These are phyloP conservation scores for Sphaerodactylus townsendi DNA, from an alignment of 2,113 vertebrate genomes.

Conservation along the genomic window DNA sequence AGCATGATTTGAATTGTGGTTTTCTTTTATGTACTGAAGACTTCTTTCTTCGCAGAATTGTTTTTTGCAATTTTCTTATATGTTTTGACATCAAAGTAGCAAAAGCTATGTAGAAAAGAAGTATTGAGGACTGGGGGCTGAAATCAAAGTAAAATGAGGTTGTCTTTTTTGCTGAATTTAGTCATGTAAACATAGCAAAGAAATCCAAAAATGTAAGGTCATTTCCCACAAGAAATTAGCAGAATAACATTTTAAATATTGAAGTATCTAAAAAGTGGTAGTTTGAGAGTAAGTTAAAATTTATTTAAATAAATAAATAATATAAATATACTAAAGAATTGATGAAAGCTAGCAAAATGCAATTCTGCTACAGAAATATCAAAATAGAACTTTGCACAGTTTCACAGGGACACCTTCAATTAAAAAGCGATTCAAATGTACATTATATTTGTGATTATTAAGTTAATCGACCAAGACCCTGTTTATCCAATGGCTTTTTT, in stretches of 20 bases:
- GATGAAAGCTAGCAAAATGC: not conserved
- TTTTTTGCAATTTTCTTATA: constrained; percentile 15
- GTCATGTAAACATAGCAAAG: constrained; percentile 20
- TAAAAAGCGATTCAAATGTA: not conserved
- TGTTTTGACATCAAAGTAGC: constrained; percentile 40
- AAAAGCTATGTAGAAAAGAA: not conserved
- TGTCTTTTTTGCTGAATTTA: not conserved
- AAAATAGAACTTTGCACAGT: not conserved
- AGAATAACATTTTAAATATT: constrained; percentile 4
- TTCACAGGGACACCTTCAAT: not conserved
- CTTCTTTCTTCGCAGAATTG: not conserved
- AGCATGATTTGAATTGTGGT: not conserved
- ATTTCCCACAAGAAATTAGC: constrained; percentile 4
- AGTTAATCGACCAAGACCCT: not conserved
- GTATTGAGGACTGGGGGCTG: not conserved
- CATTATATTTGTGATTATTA: not conserved
- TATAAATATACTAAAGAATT: not conserved
- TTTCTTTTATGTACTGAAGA: not conserved
- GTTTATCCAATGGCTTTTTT: not conserved
- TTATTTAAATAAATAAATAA: not conserved
- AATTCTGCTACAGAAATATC: not conserved
- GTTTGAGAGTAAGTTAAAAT: not conserved
- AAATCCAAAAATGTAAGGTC: not conserved
- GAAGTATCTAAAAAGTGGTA: not conserved
- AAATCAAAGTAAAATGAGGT: constrained; percentile 10